These are phyloP conservation scores for Leptura quadrifasciata DNA, from an alignment of 2,888 invertebrate genomes.

Conservation along the genomic window DNA sequence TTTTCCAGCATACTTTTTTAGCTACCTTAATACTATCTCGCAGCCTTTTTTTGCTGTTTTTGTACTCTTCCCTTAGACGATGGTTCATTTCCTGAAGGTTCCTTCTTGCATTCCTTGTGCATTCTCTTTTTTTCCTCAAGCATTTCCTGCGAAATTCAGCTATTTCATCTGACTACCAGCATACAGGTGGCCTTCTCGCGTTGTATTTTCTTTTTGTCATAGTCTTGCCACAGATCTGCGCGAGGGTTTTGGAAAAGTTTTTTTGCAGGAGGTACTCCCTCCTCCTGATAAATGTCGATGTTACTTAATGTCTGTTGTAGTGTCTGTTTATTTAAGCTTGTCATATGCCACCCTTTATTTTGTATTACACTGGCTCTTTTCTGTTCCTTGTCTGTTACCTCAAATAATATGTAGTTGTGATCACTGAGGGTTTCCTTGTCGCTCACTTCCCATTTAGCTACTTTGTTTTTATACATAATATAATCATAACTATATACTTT, in stretches of 20 bases:
- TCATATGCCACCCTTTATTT: conserved; percentile 32
- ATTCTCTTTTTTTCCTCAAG: too few relatives aligned
- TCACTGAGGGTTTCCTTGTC: conserved; percentile 51
- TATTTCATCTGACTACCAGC: too few relatives aligned
- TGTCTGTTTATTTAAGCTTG: conserved; percentile 40
- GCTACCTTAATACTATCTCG: too few relatives aligned
- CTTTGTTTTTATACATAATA: not conserved
- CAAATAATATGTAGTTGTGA: conserved; percentile 49
- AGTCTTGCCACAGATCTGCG: conserved; percentile 31
- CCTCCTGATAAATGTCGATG: not conserved
- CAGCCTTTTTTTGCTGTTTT: too few relatives aligned
- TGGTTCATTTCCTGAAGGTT: too few relatives aligned
- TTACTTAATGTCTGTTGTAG: not conserved
- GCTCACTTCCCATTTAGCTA: conserved; percentile 43
- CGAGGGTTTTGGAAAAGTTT: conserved; percentile 25
- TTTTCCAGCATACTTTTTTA: too few relatives aligned
- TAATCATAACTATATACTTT: too few relatives aligned
- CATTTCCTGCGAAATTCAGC: too few relatives aligned
- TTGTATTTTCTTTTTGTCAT: conserved; percentile 39
- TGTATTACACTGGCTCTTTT: not conserved
- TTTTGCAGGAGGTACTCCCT: too few relatives aligned
- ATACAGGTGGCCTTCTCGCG: conserved; percentile 12
- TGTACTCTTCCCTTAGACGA: too few relatives aligned
- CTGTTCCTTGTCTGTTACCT: conserved; percentile 15
- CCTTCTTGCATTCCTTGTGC: too few relatives aligned